Base-by-base conservation (phyloP, 2,797 vertebrate species). In the Ptychadena robeensis region DNA sequence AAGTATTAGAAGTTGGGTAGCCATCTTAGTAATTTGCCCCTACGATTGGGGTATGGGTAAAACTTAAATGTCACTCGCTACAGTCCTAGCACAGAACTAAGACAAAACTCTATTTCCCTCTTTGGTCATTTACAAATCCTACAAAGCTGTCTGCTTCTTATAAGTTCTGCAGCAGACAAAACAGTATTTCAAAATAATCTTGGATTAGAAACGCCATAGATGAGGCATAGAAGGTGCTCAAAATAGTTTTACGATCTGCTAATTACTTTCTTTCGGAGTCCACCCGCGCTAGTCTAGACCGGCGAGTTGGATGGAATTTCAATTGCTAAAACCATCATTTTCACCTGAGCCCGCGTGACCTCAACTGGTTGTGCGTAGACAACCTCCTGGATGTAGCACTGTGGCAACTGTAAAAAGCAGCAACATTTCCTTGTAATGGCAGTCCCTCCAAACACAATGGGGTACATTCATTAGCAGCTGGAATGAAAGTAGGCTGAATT, bases 271-370 rank as follows among this genome's bases (percentile, higher is more conserved):
- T 63, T 67, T 59, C 44, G 31, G 25, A 61, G 34, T 63, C 65
- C 48, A 28, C 48, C 66, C 66, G 28, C 37, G 32, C 30, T 71
- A 71, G 81, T 82, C 73, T 82, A 82, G 81, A 82, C 81, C 73
- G 40, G 14, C 1, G 14, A 76, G 53, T 71, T 71, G 67, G 48
- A 38, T 53, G 37, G 73, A 77, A 82, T 77, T 67, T 82, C 67
- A 82, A 64, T 82, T 70, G 30, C 67, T 71, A 31, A 71, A 63
- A 82, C 70, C 53, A 76, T 76, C 44, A 82, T 78, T 34, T 64
- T 77, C 53, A 70, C 67, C 81, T 71, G 53, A 32, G 66, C 65
- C 73, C 53, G 69, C 27, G 53, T 76, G 37, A 82, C 65, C 73
- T 75, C 28, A 48, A 74, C 38, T 70, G 12, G 61, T 44, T 65